phyloP scores from a whole-genome alignment of 2,888 invertebrate species.

The Agriotes lineatus region DNA sequence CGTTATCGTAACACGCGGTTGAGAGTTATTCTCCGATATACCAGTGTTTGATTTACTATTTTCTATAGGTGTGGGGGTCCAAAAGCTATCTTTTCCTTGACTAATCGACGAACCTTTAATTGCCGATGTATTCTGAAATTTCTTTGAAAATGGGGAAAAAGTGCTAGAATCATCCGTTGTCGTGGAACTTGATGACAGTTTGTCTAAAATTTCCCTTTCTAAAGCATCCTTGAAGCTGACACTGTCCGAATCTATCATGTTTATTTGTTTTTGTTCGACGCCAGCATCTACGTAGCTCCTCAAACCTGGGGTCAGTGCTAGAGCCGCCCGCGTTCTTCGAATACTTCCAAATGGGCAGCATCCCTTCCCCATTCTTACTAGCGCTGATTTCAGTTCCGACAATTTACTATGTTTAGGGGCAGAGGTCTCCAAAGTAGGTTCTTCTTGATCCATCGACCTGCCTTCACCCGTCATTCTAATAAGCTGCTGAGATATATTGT shows the following conservation, averaged over 20 bases:
- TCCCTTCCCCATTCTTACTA: slow-evolving; percentile 74
- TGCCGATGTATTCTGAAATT: slow-evolving; percentile 57
- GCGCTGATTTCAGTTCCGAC: slow-evolving; percentile 74
- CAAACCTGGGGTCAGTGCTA: slow-evolving; percentile 71
- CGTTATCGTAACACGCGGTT: slow-evolving; percentile 63
- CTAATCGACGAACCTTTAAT: slow-evolving; percentile 50
- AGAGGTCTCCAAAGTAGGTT: no score
- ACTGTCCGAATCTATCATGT: slow-evolving; percentile 46
- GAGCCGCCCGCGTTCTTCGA: slow-evolving; percentile 75
- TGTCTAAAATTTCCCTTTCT: no score
- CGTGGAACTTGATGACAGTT: slow-evolving; percentile 51
- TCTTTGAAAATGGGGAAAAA: slow-evolving; percentile 45
- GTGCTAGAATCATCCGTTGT: slow-evolving; percentile 47
- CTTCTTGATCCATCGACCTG: no score
- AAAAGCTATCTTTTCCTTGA: slow-evolving; percentile 54
- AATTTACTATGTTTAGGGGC: no score
- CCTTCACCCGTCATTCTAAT: no score
- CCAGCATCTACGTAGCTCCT: slow-evolving; percentile 69
- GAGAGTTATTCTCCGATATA: slow-evolving; percentile 64
- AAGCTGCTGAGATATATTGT: no score
- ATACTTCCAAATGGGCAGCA: slow-evolving; percentile 78
- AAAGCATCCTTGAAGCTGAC: slow-evolving; percentile 51
- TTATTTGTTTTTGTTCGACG: slow-evolving; percentile 60
- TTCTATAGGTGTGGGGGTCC: slow-evolving; percentile 73
- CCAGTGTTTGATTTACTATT: slow-evolving; percentile 68